Evolutionary conservation across 1,140 invertebrate species (phyloP).

Genomic region (Brachystomella parvula): DNA sequence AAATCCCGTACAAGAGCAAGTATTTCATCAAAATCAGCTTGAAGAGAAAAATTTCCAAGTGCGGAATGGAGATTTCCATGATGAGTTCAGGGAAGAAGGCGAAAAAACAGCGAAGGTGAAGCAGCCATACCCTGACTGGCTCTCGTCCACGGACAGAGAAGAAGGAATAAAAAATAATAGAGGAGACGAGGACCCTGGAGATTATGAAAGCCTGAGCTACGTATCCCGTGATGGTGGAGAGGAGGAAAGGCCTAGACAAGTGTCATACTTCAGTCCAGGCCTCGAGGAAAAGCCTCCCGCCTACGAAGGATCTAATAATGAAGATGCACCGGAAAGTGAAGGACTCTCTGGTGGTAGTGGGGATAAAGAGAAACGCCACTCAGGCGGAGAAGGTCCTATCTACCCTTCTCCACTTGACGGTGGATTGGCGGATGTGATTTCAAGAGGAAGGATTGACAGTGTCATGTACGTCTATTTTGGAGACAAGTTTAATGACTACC

Average conservation of each 20-base stretch:
- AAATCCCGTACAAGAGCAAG: too few species aligned
- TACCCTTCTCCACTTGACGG: background rate
- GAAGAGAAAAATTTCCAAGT: too few species aligned
- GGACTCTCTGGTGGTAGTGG: background rate
- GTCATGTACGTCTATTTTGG: conserved; percentile 54
- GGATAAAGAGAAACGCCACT: background rate
- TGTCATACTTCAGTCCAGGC: conserved; percentile 15
- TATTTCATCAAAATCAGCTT: too few species aligned
- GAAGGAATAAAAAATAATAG: background rate
- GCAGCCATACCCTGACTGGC: conserved; percentile 33
- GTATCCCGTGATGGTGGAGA: background rate
- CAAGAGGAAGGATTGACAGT: conserved; percentile 45
- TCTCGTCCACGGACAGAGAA: conserved; percentile 25
- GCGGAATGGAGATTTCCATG: too few species aligned
- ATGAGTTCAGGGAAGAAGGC: too few species aligned
- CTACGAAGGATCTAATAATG: conserved; percentile 18
- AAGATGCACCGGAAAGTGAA: conserved; percentile 13
- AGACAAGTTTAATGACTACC: conserved; percentile 37
- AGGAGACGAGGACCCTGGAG: background rate
- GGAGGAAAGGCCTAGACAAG: background rate
- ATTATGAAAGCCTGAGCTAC: background rate
- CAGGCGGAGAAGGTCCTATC: background rate
- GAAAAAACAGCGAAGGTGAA: too few species aligned
- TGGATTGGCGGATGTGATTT: conserved; percentile 35
- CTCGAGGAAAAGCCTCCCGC: conserved; percentile 2